Percentiles rank a stretch among this genome's conserved stretches.
Conservation (phyloP, 1,140 invertebrate species). For the Piezodorus guildinii region DNA sequence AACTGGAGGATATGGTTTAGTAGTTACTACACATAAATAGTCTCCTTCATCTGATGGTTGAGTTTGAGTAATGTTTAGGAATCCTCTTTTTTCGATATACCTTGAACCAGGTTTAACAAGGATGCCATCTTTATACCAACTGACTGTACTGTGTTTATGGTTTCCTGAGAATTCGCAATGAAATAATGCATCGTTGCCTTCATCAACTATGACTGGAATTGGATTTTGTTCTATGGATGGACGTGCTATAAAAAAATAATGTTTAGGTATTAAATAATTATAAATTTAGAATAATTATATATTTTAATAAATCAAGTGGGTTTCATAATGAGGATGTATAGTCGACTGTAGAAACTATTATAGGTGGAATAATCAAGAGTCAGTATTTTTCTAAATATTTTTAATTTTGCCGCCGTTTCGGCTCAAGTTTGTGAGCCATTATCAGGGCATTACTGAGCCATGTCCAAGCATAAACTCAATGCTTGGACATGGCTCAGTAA, state of each 20-base stretch:
- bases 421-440: no score
- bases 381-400: no score
- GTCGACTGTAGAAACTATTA: no score
- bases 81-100: constrained; percentile 43
- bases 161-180: constrained; percentile 48
- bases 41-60: constrained; percentile 48
- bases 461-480: no score
- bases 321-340: no score
- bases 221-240: constrained; percentile 44
- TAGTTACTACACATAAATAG: constrained; percentile 55
- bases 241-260: constrained; percentile 36
- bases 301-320: no score
- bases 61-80: constrained; percentile 45
- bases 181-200: constrained; percentile 52
- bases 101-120: constrained; percentile 12
- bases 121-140: constrained; percentile 59
- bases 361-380: no score
- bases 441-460: no score
- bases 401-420: no score
- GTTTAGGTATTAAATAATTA: no score
- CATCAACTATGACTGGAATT: constrained; percentile 44
- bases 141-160: constrained; percentile 47
- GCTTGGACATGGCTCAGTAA: no score
- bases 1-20: constrained; percentile 47
- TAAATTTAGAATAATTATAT: no score